These are phyloP conservation scores for Heterodera filipjevi DNA, from an alignment of 2,888 invertebrate genomes.

Conservation along the genomic window DNA sequence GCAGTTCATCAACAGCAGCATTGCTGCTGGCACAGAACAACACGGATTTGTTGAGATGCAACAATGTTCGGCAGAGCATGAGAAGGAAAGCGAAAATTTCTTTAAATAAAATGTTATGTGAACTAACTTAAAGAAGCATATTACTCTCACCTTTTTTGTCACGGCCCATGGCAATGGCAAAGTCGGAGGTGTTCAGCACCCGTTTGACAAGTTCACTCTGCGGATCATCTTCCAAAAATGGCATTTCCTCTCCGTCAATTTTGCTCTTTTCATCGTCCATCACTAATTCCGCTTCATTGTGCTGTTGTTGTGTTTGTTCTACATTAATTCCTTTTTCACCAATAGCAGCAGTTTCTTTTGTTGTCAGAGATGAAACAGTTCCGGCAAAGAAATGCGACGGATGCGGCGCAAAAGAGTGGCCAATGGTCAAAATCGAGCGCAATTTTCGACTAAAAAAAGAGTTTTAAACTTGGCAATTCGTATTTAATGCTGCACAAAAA, in stretches of 20 bases:
- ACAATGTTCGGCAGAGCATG: neutral
- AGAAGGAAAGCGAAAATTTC: neutral
- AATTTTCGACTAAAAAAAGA: neutral
- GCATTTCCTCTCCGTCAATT: neutral
- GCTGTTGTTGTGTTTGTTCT: neutral
- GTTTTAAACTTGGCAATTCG: too few species aligned
- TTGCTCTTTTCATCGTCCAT: neutral
- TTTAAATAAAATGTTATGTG: neutral
- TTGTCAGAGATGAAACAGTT: neutral
- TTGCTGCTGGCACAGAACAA: constrained; percentile 8
- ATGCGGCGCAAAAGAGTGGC: neutral
- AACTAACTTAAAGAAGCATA: neutral
- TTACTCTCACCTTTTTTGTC: neutral
- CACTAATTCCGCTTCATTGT: neutral
- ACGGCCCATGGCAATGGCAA: neutral
- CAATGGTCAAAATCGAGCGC: neutral
- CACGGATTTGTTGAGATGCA: neutral
- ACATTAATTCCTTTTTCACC: neutral
- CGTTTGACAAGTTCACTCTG: neutral
- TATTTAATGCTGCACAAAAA: neutral
- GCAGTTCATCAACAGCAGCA: constrained; percentile 11
- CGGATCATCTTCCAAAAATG: neutral
- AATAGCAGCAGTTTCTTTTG: neutral
- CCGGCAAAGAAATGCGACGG: neutral
- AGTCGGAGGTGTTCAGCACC: constrained; percentile 2